Base-by-base conservation (phyloP, 2,113 vertebrate genomes). In the Coturnix japonica region DNA sequence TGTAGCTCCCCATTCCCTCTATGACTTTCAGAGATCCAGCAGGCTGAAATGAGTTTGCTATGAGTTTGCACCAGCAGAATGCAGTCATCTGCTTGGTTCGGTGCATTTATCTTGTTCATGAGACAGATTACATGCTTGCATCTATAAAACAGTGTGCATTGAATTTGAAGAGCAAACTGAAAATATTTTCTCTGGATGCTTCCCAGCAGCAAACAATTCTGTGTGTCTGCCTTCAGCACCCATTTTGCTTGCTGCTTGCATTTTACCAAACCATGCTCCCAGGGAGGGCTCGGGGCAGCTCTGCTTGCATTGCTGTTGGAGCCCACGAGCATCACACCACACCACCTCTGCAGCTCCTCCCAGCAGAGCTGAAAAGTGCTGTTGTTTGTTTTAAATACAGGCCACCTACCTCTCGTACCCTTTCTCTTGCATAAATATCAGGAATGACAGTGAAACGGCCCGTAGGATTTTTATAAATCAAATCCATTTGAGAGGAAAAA, bases 391-490 rank as follows among this genome's bases (percentile, higher is more conserved):
- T 78, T 70, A 51, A 35, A 9, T 47, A 30, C 41, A 53, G 4
- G 19, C 22, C 13, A 3, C 15, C 73, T 3, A 0, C 28, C 3
- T 13, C 30, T 61, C 49, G 11, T 49, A 9, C 25, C 11, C 57
- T 57, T 41, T 33, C 66, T 49, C 39, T 77, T n/a, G 33, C 46
- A 23, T 67, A 53, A 81, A 44, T 28, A 85, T 63, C 35, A 47
- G 73, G 10, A 77, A 59, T 33, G 41, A 65, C 64, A 65, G 33
- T 22, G 67, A 81, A 64, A 30, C 22, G 11, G 4, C 44, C 47
- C 47, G 74, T 20, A 75, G 56, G 67, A 41, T 28, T 94, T 89
- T 74, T 70, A 88, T 65, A 73, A 90, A 92, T 74, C 67, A 41
- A 17, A 47, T 82, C 13, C 82, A 56, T 84, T 49, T 21, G 66